Conservation (phyloP, 2,113 vertebrate species). For the Colaptes auratus region DNA sequence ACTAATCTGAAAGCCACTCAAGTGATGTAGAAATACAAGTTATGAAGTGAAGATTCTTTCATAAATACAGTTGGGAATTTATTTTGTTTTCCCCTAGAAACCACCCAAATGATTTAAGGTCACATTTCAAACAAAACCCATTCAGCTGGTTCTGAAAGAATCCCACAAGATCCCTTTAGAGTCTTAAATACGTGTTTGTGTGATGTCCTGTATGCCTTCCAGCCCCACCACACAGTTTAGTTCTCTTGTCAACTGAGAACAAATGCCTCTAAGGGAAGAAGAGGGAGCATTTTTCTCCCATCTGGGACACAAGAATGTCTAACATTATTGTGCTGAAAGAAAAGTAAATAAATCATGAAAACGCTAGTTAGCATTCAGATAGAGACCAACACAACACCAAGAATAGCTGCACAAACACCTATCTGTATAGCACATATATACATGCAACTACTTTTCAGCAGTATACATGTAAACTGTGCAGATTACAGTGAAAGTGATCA, state of each 20-base stretch:
- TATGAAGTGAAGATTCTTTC: background rate
- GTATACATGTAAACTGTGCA: background rate
- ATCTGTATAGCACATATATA: background rate
- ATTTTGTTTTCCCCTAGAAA: background rate
- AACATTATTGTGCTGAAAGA: background rate
- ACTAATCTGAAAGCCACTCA: conserved; percentile 22
- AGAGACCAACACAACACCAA: background rate
- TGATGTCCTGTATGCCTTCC: background rate
- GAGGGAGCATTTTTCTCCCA: background rate
- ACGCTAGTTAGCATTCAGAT: background rate
- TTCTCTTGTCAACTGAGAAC: background rate
- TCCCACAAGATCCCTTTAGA: background rate
- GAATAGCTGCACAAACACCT: background rate
- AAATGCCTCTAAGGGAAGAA: background rate
- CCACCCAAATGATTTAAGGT: background rate
- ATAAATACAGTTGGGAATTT: background rate
- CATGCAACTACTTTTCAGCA: background rate
- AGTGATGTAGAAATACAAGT: background rate
- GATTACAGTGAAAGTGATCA: background rate
- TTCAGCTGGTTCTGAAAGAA: conserved; percentile 25
- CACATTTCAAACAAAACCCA: background rate
- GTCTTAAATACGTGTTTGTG: background rate
- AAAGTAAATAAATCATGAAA: background rate
- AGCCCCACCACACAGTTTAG: background rate
- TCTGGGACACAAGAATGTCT: background rate